Percentiles rank a stretch among this genome's conserved stretches.
Conservation (phyloP, 1,140 invertebrate genomes). For the Megalonaias nervosa region DNA sequence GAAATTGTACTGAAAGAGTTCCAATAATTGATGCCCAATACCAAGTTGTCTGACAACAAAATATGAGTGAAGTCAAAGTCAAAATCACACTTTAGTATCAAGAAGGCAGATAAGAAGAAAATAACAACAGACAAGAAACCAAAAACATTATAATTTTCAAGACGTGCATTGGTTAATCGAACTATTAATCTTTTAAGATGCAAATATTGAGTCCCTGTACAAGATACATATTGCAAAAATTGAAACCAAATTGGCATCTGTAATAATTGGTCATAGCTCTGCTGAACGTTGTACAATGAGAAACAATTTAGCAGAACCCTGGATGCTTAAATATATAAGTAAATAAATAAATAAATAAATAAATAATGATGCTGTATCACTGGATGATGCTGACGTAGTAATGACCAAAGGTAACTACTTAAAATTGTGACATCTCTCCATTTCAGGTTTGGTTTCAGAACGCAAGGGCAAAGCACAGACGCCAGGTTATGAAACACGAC, state of each 20-base stretch:
- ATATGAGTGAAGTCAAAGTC: too few relatives aligned
- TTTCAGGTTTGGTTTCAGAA: slow-evolving; percentile 99
- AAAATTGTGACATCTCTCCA: slow-evolving; percentile 18
- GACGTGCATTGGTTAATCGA: too few relatives aligned
- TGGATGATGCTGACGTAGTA: not conserved
- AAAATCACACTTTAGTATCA: too few relatives aligned
- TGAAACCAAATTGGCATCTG: not conserved
- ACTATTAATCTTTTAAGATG: too few relatives aligned
- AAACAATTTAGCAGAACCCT: not conserved
- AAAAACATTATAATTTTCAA: too few relatives aligned
- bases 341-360: not conserved
- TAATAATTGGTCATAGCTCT: not conserved
- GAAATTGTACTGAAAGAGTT: too few relatives aligned
- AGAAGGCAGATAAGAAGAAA: too few relatives aligned
- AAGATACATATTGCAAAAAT: too few relatives aligned
- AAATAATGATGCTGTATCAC: not conserved
- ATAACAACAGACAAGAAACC: too few relatives aligned
- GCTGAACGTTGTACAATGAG: not conserved
- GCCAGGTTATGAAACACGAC: slow-evolving; percentile 90
- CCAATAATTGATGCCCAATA: too few relatives aligned
- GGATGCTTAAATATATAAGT: not conserved
- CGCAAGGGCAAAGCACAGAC: slow-evolving; percentile 94
- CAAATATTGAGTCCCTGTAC: too few relatives aligned
- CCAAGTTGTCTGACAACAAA: too few relatives aligned
- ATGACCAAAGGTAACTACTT: slow-evolving; percentile 21